These are phyloP conservation scores for Ostrea denselamellosa DNA, from an alignment of 1,140 invertebrate genomes.

Conservation along the genomic window DNA sequence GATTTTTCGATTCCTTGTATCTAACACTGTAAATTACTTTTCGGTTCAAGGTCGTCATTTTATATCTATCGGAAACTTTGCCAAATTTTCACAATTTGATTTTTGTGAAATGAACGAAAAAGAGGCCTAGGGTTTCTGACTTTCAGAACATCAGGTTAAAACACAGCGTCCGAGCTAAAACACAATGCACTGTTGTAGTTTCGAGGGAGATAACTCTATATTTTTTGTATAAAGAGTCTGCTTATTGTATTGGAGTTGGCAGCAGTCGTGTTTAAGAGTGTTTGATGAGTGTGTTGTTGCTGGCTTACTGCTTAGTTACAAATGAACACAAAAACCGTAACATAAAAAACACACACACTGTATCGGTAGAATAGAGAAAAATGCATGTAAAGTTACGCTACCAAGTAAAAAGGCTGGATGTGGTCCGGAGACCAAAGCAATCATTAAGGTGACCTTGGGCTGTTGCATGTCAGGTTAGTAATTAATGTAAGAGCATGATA, in stretches of 20 bases:
- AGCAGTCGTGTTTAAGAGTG: background rate
- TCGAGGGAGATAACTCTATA: background rate
- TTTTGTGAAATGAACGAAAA: background rate
- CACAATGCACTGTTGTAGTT: too few species aligned
- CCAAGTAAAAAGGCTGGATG: background rate
- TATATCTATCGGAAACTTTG: background rate
- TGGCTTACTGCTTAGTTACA: constrained; percentile 29
- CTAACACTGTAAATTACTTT: constrained; percentile 18
- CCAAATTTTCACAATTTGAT: constrained; percentile 1
- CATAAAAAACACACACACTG: background rate
- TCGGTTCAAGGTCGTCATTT: constrained; percentile 17
- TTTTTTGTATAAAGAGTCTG: background rate
- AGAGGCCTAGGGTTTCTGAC: background rate
- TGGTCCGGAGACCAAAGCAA: background rate
- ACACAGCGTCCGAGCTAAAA: background rate
- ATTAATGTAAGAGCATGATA: background rate
- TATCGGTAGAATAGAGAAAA: background rate
- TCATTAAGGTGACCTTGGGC: background rate
- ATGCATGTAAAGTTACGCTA: background rate
- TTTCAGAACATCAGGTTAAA: background rate
- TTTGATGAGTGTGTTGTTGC: constrained; percentile 24
- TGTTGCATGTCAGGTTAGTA: background rate
- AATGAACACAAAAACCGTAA: constrained; percentile 13
- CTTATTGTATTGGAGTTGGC: background rate
- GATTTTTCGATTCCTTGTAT: background rate